These are phyloP conservation scores for Ecliptopera silaceata DNA, from an alignment of 2,888 invertebrate genomes.

Conservation along the genomic window DNA sequence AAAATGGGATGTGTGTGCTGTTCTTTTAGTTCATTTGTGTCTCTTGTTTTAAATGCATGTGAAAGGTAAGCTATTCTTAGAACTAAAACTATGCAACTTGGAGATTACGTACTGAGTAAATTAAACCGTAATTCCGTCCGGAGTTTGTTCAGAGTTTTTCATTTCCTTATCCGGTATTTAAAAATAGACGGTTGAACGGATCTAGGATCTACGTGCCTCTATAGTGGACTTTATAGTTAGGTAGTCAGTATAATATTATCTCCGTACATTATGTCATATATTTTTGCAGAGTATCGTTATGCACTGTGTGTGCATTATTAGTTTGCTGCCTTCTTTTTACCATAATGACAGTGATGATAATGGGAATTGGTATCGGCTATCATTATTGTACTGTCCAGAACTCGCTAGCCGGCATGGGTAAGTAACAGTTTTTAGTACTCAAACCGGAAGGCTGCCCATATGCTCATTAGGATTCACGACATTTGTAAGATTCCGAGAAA, in stretches of 20 bases:
- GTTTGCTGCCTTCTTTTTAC: slow-evolving; percentile 67
- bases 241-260: too few species aligned
- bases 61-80: slow-evolving; percentile 68
- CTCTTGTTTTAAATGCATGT: slow-evolving; percentile 63
- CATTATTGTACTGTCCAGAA: slow-evolving; percentile 70
- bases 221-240: too few species aligned
- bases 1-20: slow-evolving; percentile 75
- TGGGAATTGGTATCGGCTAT: slow-evolving; percentile 73
- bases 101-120: too few species aligned
- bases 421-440: slow-evolving; percentile 21
- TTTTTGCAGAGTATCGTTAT: slow-evolving; percentile 62
- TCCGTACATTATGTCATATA: background rate
- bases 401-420: slow-evolving; percentile 65
- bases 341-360: slow-evolving; percentile 57
- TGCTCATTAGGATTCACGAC: too few species aligned
- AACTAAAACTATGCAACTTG: too few species aligned
- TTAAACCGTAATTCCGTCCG: too few species aligned
- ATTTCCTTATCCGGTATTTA: too few species aligned
- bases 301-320: slow-evolving; percentile 71
- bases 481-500: too few species aligned
- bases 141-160: too few species aligned
- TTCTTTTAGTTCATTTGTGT: slow-evolving; percentile 66
- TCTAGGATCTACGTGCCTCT: too few species aligned
- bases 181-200: too few species aligned
- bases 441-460: too few species aligned